Evolutionary conservation across 2,888 invertebrate genomes (phyloP).

Genomic region (Scaptomyza reducta): DNA sequence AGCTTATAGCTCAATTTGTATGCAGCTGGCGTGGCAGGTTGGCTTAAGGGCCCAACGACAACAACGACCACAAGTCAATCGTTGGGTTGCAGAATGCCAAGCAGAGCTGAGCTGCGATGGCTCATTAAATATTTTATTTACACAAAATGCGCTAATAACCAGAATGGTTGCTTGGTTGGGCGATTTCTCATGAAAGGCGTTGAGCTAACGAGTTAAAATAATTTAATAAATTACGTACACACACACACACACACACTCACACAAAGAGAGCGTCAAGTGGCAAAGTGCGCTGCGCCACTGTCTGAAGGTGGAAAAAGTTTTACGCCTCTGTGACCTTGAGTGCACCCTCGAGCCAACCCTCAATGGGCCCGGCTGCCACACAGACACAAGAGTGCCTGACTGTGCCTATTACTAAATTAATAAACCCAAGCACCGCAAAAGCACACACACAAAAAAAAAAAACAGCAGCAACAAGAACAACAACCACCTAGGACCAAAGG

Average conservation of each 20-base stretch:
- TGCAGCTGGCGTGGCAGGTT: slow-evolving; percentile 64
- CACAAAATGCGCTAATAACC: slow-evolving; percentile 74
- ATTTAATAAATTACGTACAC: slow-evolving; percentile 66
- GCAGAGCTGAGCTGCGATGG: slow-evolving; percentile 8
- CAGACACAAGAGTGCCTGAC: slow-evolving; percentile 27
- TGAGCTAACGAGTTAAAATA: slow-evolving; percentile 71
- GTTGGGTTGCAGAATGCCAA: not conserved
- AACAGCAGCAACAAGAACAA: too few species aligned
- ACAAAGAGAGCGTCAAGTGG: slow-evolving; percentile 58
- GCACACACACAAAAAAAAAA: too few species aligned
- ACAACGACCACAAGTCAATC: slow-evolving; percentile 21
- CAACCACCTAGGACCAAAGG: slow-evolving; percentile 10
- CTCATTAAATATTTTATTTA: slow-evolving; percentile 72
- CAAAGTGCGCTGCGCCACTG: slow-evolving; percentile 30
- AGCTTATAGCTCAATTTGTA: slow-evolving; percentile 78
- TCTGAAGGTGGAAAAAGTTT: slow-evolving; percentile 56
- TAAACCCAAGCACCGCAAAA: slow-evolving; percentile 53
- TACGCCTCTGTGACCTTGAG: slow-evolving; percentile 74
- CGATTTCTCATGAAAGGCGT: slow-evolving; percentile 51
- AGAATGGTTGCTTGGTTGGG: slow-evolving; percentile 19
- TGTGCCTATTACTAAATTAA: slow-evolving; percentile 72
- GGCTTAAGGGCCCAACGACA: slow-evolving; percentile 54
- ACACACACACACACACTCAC: not conserved
- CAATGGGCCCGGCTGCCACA: slow-evolving; percentile 2
- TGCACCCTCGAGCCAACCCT: slow-evolving; percentile 59